Conservation (phyloP, 1,140 invertebrate species). For the Phenacoccus solenopsis region DNA sequence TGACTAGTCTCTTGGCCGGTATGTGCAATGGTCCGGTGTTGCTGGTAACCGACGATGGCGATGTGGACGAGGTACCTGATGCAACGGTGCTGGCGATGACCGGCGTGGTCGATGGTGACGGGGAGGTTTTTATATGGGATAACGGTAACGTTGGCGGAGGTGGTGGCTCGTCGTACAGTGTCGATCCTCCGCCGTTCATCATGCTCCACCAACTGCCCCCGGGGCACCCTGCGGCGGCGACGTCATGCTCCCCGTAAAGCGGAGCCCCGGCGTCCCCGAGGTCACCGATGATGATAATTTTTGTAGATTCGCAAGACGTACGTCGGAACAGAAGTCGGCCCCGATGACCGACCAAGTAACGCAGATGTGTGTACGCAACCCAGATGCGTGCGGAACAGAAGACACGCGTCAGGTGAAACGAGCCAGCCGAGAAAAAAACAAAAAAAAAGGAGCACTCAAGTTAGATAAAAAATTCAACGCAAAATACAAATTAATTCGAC, state of each 20-base stretch:
- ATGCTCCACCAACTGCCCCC: slow-evolving; percentile 67
- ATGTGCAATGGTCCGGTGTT: slow-evolving; percentile 62
- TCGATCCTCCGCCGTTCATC: slow-evolving; percentile 54
- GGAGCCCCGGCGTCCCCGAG: slow-evolving; percentile 57
- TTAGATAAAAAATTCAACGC: not conserved
- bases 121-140: slow-evolving; percentile 33
- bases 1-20: slow-evolving; percentile 58
- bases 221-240: slow-evolving; percentile 50
- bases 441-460: not conserved
- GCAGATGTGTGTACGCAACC: not conserved
- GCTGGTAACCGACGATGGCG: slow-evolving; percentile 49
- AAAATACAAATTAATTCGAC: too few species aligned
- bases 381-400: too few species aligned
- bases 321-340: slow-evolving; percentile 19
- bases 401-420: too few species aligned
- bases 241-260: slow-evolving; percentile 62
- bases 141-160: slow-evolving; percentile 41
- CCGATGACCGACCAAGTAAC: slow-evolving; percentile 15
- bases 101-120: slow-evolving; percentile 39
- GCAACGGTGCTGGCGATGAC: slow-evolving; percentile 44
- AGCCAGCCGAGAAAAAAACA: slow-evolving; percentile 7
- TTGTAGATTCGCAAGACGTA: slow-evolving; percentile 31
- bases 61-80: slow-evolving; percentile 52
- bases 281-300: slow-evolving; percentile 58
- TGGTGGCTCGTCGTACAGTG: slow-evolving; percentile 56